Percentiles rank a stretch among this genome's conserved stretches.
Evolutionary conservation across 35 echinoderm and acorn worm genomes (phyloP).

Genomic region (Ophioderma brevispina): DNA sequence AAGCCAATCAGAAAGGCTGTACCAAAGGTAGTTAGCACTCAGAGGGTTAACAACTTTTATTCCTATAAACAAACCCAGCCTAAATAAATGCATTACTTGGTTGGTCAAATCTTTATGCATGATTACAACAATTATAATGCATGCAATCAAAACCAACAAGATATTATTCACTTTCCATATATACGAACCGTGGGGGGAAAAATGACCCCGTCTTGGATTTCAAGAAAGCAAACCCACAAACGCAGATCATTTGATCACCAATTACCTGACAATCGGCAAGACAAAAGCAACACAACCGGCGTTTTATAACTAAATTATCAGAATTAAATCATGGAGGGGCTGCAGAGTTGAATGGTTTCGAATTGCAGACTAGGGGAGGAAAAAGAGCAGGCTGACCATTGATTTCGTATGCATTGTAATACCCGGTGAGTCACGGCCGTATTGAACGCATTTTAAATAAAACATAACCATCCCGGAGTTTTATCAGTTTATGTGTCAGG

Average conservation of each 20-base stretch:
- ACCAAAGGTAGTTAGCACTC: too few species aligned
- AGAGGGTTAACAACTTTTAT: too few species aligned
- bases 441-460: background rate
- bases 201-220: background rate
- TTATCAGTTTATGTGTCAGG: background rate
- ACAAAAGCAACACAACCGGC: background rate
- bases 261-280: background rate
- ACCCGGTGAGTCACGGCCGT: background rate
- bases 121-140: too few species aligned
- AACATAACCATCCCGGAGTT: background rate
- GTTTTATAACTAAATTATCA: background rate
- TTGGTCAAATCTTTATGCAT: too few species aligned
- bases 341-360: background rate
- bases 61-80: too few species aligned
- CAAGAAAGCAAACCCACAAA: background rate
- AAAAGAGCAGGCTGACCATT: background rate
- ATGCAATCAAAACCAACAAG: too few species aligned
- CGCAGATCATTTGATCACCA: conserved; percentile 1
- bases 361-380: background rate
- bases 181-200: background rate
- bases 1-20: too few species aligned
- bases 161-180: too few species aligned
- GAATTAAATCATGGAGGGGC: background rate
- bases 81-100: too few species aligned
- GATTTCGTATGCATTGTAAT: background rate